Evolutionary conservation across 2,888 invertebrate genomes (phyloP).

Genomic region (Pantelozetes paolii): DNA sequence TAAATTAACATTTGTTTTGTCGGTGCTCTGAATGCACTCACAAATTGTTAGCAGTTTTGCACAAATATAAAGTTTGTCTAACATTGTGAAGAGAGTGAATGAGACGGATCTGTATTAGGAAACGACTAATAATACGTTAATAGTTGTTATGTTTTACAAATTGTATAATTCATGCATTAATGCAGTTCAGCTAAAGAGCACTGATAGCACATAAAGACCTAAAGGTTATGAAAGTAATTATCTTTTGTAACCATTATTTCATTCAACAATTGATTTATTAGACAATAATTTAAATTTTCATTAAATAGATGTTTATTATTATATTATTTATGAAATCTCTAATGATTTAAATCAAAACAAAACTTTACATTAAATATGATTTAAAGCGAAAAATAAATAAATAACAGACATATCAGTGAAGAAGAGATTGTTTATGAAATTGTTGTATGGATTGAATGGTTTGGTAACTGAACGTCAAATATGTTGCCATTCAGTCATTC

Average conservation of each 20-base stretch:
- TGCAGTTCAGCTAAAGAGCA: too few relatives aligned
- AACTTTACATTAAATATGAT: too few relatives aligned
- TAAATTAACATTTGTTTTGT: neutral
- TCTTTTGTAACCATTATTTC: too few relatives aligned
- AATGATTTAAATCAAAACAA: neutral
- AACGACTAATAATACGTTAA: slow-evolving; percentile 32
- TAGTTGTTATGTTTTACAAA: neutral
- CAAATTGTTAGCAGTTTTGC: neutral
- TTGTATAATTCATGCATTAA: slow-evolving; percentile 9
- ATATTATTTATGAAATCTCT: neutral
- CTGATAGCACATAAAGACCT: too few relatives aligned
- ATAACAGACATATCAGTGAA: neutral
- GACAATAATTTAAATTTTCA: too few relatives aligned
- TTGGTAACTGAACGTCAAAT: neutral
- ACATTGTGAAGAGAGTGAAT: slow-evolving; percentile 6
- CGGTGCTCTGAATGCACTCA: neutral
- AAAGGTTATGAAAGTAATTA: too few relatives aligned
- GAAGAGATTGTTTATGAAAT: slow-evolving; percentile 1
- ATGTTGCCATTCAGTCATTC: neutral
- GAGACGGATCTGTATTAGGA: slow-evolving; percentile 23
- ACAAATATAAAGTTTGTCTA: neutral
- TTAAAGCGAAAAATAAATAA: too few relatives aligned
- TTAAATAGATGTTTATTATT: too few relatives aligned
- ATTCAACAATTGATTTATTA: too few relatives aligned
- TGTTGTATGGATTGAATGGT: neutral